Conservation (phyloP, 2,113 vertebrate species). For the Hippocampus abdominalis region DNA sequence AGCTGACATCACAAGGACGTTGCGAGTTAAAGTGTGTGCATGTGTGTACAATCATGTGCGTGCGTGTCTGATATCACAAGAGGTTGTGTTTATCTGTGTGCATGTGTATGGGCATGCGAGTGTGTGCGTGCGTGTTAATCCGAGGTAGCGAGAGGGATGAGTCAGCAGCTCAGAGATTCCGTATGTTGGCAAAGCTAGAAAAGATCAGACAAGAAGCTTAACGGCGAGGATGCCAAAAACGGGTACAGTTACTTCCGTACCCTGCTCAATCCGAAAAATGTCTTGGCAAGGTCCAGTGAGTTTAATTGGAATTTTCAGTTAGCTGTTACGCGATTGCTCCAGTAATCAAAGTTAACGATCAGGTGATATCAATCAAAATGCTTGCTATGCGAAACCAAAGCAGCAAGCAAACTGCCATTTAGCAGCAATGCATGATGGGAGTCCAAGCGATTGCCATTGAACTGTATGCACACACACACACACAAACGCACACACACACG, state of each 20-base stretch:
- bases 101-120: not conserved
- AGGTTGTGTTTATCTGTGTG: too few relatives aligned
- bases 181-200: not conserved
- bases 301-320: not conserved
- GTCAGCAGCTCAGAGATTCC: conserved; percentile 4
- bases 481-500: too few relatives aligned
- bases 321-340: not conserved
- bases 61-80: too few relatives aligned
- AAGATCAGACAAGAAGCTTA: conserved; percentile 24
- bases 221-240: not conserved
- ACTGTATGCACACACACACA: too few relatives aligned
- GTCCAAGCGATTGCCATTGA: too few relatives aligned
- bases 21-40: too few relatives aligned
- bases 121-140: not conserved
- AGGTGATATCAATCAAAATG: not conserved
- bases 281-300: not conserved
- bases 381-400: not conserved
- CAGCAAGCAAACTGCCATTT: not conserved
- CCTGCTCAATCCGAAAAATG: not conserved
- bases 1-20: too few relatives aligned
- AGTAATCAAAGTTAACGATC: not conserved
- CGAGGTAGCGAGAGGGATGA: not conserved
- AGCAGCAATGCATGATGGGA: too few relatives aligned
- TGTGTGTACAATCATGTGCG: too few relatives aligned
- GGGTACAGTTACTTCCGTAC: not conserved